These are phyloP conservation scores for Hippocampus barbouri DNA, from an alignment of 2,113 vertebrate species.

Conservation along the genomic window DNA sequence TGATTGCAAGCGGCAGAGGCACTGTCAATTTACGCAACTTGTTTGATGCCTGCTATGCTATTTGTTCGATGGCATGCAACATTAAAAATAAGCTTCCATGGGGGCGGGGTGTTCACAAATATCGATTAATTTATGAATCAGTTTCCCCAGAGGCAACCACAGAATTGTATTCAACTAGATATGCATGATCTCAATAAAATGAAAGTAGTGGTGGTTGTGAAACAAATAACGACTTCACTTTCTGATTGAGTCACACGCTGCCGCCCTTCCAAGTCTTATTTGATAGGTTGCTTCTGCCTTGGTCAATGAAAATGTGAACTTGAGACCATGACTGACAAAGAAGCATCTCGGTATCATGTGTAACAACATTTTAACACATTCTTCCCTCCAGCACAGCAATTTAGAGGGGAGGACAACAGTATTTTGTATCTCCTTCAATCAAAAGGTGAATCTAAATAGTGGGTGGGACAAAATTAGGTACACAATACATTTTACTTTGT, in stretches of 20 bases:
- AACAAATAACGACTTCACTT: background rate
- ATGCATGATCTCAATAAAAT: background rate
- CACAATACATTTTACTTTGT: background rate
- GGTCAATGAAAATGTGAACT: background rate
- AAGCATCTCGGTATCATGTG: background rate
- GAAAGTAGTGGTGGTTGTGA: background rate
- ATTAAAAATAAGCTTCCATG: background rate
- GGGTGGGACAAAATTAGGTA: background rate
- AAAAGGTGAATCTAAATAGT: background rate
- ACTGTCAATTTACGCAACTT: background rate
- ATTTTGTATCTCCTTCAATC: background rate
- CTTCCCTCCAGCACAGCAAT: background rate
- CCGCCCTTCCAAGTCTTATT: background rate
- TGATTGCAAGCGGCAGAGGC: background rate
- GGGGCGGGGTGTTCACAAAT: background rate
- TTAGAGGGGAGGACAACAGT: background rate
- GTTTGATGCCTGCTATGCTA: background rate
- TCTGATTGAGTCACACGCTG: background rate
- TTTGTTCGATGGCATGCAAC: background rate
- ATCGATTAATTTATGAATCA: background rate
- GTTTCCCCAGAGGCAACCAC: background rate
- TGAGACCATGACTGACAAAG: background rate
- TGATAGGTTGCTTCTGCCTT: background rate
- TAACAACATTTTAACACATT: background rate
- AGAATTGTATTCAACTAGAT: background rate